Evolutionary conservation across 1,140 invertebrate genomes (phyloP).

Genomic region (Myzus persicae): DNA sequence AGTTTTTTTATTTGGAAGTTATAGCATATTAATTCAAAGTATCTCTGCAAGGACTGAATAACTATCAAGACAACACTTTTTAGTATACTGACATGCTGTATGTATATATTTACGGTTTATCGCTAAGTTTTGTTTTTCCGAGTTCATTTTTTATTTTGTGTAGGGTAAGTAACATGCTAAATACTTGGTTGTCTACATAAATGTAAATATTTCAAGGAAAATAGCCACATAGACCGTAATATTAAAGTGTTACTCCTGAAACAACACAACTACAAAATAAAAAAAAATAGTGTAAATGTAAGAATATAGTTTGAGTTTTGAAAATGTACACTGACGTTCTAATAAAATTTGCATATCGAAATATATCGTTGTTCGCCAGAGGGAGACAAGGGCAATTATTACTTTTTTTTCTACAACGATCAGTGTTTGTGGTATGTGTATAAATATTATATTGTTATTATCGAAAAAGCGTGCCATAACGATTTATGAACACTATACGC

Average conservation of each 20-base stretch:
- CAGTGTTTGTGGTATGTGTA: not conserved
- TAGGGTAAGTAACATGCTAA: not conserved
- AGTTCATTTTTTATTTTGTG: not conserved
- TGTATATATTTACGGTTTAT: slow-evolving; percentile 5
- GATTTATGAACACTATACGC: not conserved
- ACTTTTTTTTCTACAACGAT: not conserved
- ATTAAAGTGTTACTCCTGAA: not conserved
- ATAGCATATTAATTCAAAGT: not conserved
- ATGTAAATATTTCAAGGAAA: slow-evolving; percentile 6
- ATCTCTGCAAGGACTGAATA: not conserved
- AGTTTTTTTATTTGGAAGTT: not conserved
- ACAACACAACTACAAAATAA: not conserved
- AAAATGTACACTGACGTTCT: not conserved
- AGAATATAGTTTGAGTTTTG: not conserved
- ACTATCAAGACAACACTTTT: not conserved
- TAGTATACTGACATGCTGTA: too few species aligned
- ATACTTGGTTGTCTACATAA: not conserved
- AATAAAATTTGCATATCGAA: not conserved
- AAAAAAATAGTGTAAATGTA: not conserved
- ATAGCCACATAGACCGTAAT: not conserved
- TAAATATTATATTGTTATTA: not conserved
- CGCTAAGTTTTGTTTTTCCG: not conserved
- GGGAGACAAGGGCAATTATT: not conserved
- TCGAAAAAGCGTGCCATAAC: not conserved
- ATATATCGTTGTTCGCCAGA: not conserved